These are phyloP conservation scores for Watsonalla binaria DNA, from an alignment of 2,888 invertebrate species.

Conservation along the genomic window DNA sequence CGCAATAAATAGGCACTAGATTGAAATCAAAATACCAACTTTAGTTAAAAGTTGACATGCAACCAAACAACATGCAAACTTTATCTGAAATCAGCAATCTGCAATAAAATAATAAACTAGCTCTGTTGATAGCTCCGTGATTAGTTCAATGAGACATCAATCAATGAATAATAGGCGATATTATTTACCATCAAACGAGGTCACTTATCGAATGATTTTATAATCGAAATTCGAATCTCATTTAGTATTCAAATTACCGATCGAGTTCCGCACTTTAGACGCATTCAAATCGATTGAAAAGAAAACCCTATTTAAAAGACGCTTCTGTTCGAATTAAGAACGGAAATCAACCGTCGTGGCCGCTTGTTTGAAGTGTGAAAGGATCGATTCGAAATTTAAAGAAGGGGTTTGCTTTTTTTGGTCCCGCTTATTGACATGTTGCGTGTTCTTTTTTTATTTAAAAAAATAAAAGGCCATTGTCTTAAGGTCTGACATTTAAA, in stretches of 20 bases:
- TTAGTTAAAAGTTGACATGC: not conserved
- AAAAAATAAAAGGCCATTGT: slow-evolving; percentile 24
- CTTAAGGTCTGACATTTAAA: slow-evolving; percentile 33
- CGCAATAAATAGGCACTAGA: slow-evolving; percentile 30
- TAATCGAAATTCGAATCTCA: slow-evolving; percentile 71
- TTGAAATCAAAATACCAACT: slow-evolving; percentile 16
- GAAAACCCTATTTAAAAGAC: slow-evolving; percentile 58
- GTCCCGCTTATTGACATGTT: slow-evolving; percentile 65
- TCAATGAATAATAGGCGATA: slow-evolving; percentile 72
- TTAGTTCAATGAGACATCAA: slow-evolving; percentile 56
- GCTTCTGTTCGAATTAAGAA: slow-evolving; percentile 72
- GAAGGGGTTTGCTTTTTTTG: slow-evolving; percentile 49
- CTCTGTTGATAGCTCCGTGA: slow-evolving; percentile 35
- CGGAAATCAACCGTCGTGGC: slow-evolving; percentile 75
- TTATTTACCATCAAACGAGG: slow-evolving; percentile 64
- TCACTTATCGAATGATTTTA: slow-evolving; percentile 77
- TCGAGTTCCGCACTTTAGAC: slow-evolving; percentile 55
- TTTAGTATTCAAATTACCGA: slow-evolving; percentile 68
- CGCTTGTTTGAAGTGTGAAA: slow-evolving; percentile 75
- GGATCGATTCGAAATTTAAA: slow-evolving; percentile 70
- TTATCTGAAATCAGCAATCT: not conserved
- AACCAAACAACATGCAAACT: not conserved
- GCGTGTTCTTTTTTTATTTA: slow-evolving; percentile 46
- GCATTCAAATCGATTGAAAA: slow-evolving; percentile 55
- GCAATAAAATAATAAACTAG: not conserved